Conservation (phyloP, 2,113 vertebrate species). For the Mirounga angustirostris region DNA sequence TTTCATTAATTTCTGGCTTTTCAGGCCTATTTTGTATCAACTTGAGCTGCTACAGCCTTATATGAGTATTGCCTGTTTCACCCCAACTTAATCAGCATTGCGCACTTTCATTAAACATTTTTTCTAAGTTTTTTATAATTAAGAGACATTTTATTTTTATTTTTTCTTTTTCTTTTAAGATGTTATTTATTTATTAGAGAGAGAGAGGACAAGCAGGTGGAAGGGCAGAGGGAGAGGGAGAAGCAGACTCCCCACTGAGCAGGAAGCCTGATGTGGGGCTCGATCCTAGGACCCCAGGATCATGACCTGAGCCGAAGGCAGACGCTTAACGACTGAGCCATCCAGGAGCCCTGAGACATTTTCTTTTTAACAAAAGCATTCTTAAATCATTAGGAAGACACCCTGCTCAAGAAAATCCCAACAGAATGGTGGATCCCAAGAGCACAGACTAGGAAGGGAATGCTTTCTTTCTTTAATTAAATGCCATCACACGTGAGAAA, state of each 20-base stretch:
- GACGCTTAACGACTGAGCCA: too few species aligned
- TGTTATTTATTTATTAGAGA: background rate
- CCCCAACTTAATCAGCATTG: background rate
- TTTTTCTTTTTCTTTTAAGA: background rate
- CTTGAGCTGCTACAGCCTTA: background rate
- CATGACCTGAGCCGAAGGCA: too few species aligned
- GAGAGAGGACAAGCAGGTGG: background rate
- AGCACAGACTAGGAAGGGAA: background rate
- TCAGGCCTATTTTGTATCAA: background rate
- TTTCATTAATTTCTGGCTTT: background rate
- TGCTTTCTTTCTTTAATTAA: conserved; percentile 31
- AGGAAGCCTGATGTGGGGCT: too few species aligned
- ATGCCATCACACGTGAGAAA: background rate
- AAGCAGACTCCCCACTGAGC: too few species aligned
- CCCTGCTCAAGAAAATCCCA: background rate
- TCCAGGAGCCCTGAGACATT: background rate
- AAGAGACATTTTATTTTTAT: background rate
- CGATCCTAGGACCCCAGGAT: too few species aligned
- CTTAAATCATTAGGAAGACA: background rate
- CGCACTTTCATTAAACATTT: background rate
- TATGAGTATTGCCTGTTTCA: background rate
- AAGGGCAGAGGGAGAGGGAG: too few species aligned
- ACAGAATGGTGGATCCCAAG: background rate
- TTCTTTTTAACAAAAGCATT: background rate
- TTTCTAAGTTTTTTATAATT: background rate